Evolutionary conservation across 2,113 vertebrate genomes (phyloP), one percentile per base, ranked within the genome.

Genomic region (Brachyhypopomus occidentalis): DNA sequence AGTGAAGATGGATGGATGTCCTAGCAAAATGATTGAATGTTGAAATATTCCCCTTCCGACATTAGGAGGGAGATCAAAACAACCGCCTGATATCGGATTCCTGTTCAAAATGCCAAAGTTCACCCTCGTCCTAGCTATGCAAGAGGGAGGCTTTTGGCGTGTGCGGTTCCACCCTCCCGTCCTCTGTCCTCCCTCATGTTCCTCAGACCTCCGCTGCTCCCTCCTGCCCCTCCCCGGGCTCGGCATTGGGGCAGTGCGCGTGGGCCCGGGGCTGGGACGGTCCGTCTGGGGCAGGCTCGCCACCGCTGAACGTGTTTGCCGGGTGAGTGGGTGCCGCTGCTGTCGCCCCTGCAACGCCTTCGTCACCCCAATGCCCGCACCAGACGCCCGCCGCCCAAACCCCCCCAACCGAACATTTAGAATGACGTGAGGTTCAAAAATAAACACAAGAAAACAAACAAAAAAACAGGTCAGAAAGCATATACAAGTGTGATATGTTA

Each of bases 281-380:
- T 79, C 27, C 55, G 60, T 71, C 22, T 78, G 59, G 72, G 72
- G 55, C 80, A 84, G 86, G 89, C 82, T 76, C 84, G 85, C 82
- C 85, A 81, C 79, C 78, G 74, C 87, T 86, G 87, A 86, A 84
- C 76, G 86, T 81, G 82, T 63, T 86, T 64, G 14, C 73, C 81
- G 84, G 88, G 86, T 63, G 66, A 70, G 36, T 30, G 34, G 85
- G 88, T 91, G 89, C 86, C 88, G 87, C 89, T 91, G 89, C 79
- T 81, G 86, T 88, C 84, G 88, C 88, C 85, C 83, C 88, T 83
- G 87, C 89, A 79, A 81, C 87, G 90, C 78, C 85, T 89, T 86
- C 86, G 87, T 83, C 76, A 85, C 82, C 88, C 84, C 88, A 75
- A 89, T 82, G 45, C 83, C 90, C 89, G 63, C 27, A 90, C 86